Base-by-base conservation (phyloP, 2,113 vertebrate genomes). In the Forbesichthys agassizii region DNA sequence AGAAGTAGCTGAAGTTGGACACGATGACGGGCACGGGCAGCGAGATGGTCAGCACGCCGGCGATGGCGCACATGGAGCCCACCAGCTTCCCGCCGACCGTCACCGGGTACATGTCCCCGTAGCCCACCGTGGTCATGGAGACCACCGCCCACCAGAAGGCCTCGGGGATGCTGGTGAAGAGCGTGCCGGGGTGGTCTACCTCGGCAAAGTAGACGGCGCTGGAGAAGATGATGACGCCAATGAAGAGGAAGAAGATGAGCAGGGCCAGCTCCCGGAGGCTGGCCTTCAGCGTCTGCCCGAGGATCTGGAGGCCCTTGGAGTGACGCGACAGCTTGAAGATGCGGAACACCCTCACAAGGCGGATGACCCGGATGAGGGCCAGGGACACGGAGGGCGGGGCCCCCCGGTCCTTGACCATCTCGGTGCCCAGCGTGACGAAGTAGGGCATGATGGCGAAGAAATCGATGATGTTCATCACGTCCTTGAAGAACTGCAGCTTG, bases 71-170 rank as follows among this genome's bases (percentile, higher is more conserved):
- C 84, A 98, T 94, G 27, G 96, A 96, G 14, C 96, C 96, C 81
- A 97, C 96, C 36, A 96, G 88, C 90, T 96, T 96, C 33, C 96
- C 96, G 0, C 94, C 96, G 0, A 96, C 93, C 0, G 96, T 97
- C 80, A 88, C 90, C 0, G 96, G 96, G 9, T 88, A 95, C 96
- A 97, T 98, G 90, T 98, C 96, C 0, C 96, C 96, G 0, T 98
- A 98, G 54, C 96, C 96, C 0, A 98, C 96, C 0, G 96, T 98
- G 0, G 96, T 98, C 96, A 98, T 98, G 68, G 95, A 93, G 14
- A 98, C 96, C 76, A 98, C 95, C 0, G 96, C 96, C 96, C 96
- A 98, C 96, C 96, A 98, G 83, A 98, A 98, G 0, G 96, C 93
- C 57, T 94, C 93, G 0, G 96, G 96, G 91, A 98, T 98, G 90